Evolutionary conservation across 2,797 vertebrate species (phyloP).

Genomic region (Etheostoma perlongum): DNA sequence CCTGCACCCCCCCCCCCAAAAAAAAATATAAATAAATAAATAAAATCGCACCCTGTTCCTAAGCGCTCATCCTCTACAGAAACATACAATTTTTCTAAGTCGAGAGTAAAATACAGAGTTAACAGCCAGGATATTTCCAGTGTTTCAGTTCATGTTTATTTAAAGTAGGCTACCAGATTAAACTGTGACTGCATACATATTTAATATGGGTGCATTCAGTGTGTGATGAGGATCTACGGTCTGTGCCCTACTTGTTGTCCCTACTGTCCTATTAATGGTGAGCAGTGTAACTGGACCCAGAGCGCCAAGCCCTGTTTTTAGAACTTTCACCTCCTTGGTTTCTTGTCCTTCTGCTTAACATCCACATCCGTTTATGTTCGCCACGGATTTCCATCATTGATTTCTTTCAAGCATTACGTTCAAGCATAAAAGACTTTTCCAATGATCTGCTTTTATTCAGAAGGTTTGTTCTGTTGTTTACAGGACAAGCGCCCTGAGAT

Average conservation of each 20-base stretch:
- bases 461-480: background rate
- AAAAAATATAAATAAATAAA: too few species aligned
- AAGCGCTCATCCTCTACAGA: too few species aligned
- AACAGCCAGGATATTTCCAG: too few species aligned
- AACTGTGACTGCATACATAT: constrained; percentile 4
- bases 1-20: too few species aligned
- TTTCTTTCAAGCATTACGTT: background rate
- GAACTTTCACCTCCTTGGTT: background rate
- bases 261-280: background rate
- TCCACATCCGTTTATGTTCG: background rate
- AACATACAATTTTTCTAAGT: too few species aligned
- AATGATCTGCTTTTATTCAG: too few species aligned
- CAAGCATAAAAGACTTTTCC: too few species aligned
- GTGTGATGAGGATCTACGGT: background rate
- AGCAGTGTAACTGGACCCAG: background rate
- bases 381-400: background rate
- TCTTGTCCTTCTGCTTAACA: background rate
- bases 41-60: too few species aligned
- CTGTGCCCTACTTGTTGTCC: background rate
- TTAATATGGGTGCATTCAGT: background rate
- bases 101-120: too few species aligned
- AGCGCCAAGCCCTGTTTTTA: background rate
- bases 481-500: background rate
- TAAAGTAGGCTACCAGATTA: constrained; percentile 7
- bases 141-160: background rate